Evolutionary conservation across 1,140 invertebrate genomes (phyloP), one percentile per base, ranked within the genome.

Genomic region (Ostrea edulis): DNA sequence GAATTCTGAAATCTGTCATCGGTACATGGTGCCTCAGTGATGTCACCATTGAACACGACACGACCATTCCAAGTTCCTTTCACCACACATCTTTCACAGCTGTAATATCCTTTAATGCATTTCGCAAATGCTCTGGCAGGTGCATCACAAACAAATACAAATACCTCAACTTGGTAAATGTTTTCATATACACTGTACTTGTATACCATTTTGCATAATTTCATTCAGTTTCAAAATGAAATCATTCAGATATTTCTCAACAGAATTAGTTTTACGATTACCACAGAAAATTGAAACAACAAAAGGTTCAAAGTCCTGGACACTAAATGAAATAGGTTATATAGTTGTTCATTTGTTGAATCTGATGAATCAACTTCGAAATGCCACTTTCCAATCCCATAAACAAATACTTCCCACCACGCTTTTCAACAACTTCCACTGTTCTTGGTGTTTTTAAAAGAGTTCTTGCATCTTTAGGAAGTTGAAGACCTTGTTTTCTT

Each of bases 91-190:
- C 91, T 65, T 55, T 91, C 90, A 90, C 88, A 92, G 5, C 52
- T 12, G 83, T 65, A 53, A 86, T 91, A 90, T 53, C 91, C 90
- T 92, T 94, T 95, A 3, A 89, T 92, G 20, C 86, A 88, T 83
- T 92, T 92, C 17, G 95, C 52, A 90, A 92, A 95, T 17, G 93
- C 88, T 90, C 94, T 92, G 9, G 94, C 95, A 12, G 94, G 94
- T 17, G 93, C 91, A 92, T 95, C 94, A 88, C 92, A 94, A 68
- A 94, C 89, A 89, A 95, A 92, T 44, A 88, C 83, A 62, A 58
- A 52, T 9, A 90, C 82, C 52, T 87, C 35, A 11, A 94, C 82
- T 68, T 77, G 58, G 87, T 87, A 84, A 68, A 84, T 55, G 83
- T 83, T 85, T 35, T 90, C 85, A 81, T 92, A 25, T 89, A n/a